Percentiles rank a stretch among this genome's conserved stretches.
Evolutionary conservation across 37 sponge, comb jelly and placozoan species (phyloP).

Genomic region (Eunapius fragilis): DNA sequence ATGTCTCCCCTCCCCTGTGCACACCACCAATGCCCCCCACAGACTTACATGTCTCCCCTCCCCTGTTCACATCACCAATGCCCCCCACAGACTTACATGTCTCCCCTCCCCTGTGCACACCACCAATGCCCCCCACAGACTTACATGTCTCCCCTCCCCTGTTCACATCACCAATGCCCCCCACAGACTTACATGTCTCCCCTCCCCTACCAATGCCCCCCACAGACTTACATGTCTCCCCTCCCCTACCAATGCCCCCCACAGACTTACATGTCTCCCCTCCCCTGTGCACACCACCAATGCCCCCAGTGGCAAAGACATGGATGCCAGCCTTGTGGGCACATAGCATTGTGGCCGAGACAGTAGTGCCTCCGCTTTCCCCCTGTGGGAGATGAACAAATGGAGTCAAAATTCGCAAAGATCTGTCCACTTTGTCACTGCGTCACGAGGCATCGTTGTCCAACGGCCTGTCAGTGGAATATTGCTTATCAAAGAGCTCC

Average conservation of each 20-base stretch:
- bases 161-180: too few relatives aligned
- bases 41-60: too few relatives aligned
- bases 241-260: neutral
- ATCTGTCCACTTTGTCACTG: too few relatives aligned
- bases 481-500: too few relatives aligned
- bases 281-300: slow-evolving; percentile 94
- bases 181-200: too few relatives aligned
- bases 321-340: slow-evolving; percentile 86
- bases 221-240: neutral
- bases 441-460: too few relatives aligned
- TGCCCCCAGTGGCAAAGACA: slow-evolving; percentile 95
- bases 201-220: neutral
- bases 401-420: too few relatives aligned
- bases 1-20: neutral
- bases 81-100: too few relatives aligned
- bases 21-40: neutral
- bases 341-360: slow-evolving; percentile 88
- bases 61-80: too few relatives aligned
- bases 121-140: neutral
- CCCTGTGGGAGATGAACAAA: slow-evolving; percentile 42
- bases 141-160: too few relatives aligned
- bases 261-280: slow-evolving; percentile 75
- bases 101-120: slow-evolving; percentile 68
- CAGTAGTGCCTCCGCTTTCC: slow-evolving; percentile 93
- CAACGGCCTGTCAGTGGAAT: too few relatives aligned